Conservation (phyloP, 2,888 invertebrate genomes). For the Gymnocheta viridis region DNA sequence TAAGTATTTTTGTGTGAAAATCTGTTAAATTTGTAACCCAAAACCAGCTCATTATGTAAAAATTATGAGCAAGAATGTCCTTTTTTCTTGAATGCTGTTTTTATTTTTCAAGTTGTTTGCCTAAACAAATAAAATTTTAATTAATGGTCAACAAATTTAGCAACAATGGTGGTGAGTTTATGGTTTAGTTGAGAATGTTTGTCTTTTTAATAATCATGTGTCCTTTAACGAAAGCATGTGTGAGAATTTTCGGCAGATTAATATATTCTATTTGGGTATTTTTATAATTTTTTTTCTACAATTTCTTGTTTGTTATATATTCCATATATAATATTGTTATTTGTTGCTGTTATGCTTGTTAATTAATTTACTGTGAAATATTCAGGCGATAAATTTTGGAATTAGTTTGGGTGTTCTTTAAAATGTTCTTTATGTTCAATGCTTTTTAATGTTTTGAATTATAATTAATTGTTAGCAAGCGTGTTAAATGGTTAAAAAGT, state of each 20-base stretch:
- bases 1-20: slow-evolving; percentile 58
- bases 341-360: slow-evolving; percentile 71
- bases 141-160: slow-evolving; percentile 65
- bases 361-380: slow-evolving; percentile 80
- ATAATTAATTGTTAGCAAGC: slow-evolving; percentile 67
- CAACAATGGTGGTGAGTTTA: slow-evolving; percentile 58
- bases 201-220: not conserved
- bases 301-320: slow-evolving; percentile 20
- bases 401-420: slow-evolving; percentile 41
- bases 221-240: slow-evolving; percentile 37
- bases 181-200: slow-evolving; percentile 8
- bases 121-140: slow-evolving; percentile 61
- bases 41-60: slow-evolving; percentile 62
- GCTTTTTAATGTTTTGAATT: slow-evolving; percentile 49
- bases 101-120: slow-evolving; percentile 3
- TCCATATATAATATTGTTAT: slow-evolving; percentile 6
- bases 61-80: slow-evolving; percentile 55
- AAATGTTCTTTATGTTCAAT: slow-evolving; percentile 22
- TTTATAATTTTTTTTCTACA: not conserved
- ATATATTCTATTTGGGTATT: slow-evolving; percentile 4
- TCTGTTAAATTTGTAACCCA: slow-evolving; percentile 62
- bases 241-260: slow-evolving; percentile 38
- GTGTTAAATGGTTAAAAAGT: slow-evolving; percentile 65
- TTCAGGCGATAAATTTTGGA: slow-evolving; percentile 69
- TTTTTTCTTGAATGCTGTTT: slow-evolving; percentile 20